These are phyloP conservation scores for Emys orbicularis DNA, from an alignment of 2,797 vertebrate genomes.

Conservation along the genomic window DNA sequence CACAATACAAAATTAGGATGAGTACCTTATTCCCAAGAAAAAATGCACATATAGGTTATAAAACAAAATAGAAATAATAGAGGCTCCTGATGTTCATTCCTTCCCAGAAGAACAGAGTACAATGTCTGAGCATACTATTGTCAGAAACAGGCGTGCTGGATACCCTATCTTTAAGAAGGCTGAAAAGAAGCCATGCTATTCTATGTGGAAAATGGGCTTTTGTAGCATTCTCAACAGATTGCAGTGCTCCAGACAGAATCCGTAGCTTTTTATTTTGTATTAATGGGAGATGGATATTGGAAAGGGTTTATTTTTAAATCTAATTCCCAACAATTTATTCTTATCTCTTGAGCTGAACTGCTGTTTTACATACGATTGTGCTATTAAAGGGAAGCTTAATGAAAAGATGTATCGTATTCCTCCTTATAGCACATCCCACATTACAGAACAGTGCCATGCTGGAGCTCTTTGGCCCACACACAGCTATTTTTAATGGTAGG, in stretches of 20 bases:
- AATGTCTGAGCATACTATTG: background rate
- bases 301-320: conserved; percentile 3
- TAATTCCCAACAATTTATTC: background rate
- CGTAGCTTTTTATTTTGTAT: background rate
- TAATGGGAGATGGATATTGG: background rate
- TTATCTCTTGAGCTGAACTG: background rate
- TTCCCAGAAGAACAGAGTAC: background rate
- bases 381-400: background rate
- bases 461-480: background rate
- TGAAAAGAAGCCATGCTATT: background rate
- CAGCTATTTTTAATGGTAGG: background rate
- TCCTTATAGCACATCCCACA: accelerated
- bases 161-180: background rate
- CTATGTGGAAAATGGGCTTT: background rate
- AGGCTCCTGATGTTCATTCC: background rate
- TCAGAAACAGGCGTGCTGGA: background rate
- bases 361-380: background rate
- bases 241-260: background rate
- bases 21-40: background rate
- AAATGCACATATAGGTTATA: background rate
- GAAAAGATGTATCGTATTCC: background rate
- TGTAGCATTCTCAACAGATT: background rate
- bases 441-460: accelerated
- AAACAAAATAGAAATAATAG: background rate
- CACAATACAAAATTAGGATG: background rate